Evolutionary conservation across 2,113 vertebrate species (phyloP), one percentile per base, ranked within the genome.

Genomic region (Embiotoca jacksoni): DNA sequence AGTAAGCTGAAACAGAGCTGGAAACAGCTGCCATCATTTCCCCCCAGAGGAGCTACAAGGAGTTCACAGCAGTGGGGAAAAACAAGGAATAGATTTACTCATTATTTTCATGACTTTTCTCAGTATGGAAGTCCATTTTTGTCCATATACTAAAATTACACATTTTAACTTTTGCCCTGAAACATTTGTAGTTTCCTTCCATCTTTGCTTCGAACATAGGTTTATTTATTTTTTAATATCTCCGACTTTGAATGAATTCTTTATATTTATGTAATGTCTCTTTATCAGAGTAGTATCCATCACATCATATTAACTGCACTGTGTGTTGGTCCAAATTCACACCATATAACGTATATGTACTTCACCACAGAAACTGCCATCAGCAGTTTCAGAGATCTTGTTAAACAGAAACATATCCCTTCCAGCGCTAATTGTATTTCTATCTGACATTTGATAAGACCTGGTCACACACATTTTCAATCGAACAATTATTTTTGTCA

Each of bases 21-120:
- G 58, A 56, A 80, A 78, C 88, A 82, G 89, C 86, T 89, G 86
- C 80, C 84, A 73, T 62, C 13, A 2, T 37, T 64, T 69, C 39
- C 55, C 73, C 85, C 87, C 59, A 30, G 78, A 75, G 82, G 81
- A 72, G 2, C 53, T 69, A 23, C 14, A 79, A n/a, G 46, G 39
- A 70, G 35, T 44, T 75, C 49, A 63, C 9, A 63, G 61, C 33
- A 37, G 16, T 37, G 78, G 56, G 71, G 86, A 83, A 90, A 92
- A 92, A 23, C 50, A 36, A 72, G 47, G 36, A 41, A 78, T 72
- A 76, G 13, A 71, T 53, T 37, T 9, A 61, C 33, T 70, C 64
- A 81, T 75, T 64, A 68, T 59, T 75, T 74, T 71, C 23, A 66
- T 15, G 0, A 2, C 32, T 53, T 7, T 36, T 33, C 32, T 52